Evolutionary conservation across 2,888 invertebrate species (phyloP), one percentile per base, ranked within the genome.

Genomic region (Drosophila hamatofila): DNA sequence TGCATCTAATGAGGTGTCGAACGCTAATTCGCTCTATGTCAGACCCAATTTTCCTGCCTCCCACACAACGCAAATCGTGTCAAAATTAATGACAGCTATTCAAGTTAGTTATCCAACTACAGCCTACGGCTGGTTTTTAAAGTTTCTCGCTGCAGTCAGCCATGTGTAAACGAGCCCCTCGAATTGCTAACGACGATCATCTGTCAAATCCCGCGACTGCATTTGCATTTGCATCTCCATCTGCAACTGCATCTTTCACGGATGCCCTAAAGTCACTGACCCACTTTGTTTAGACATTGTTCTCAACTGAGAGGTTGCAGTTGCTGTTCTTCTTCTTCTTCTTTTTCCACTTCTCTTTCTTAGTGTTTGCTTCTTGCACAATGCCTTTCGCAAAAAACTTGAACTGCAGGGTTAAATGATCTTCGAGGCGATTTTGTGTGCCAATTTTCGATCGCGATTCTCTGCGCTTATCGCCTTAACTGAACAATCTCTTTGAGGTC

Each of bases 221-320:
- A 70, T 62, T 65, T 61, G 37, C 51, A 63, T 51, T 62, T 61
- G 30, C 48, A 63, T 51, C 37, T 42, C 23, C 57, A 59, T 44
- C 30, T 37, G 35, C 57, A 56, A 49, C 66, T 63, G 42, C 63
- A 67, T 63, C 48, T 52, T 51, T 68, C 44, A 51, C 70, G 72
- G 75, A 72, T 81, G 78, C 71, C 67, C 68, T 68, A 37, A 65
- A 74, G 77, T 59, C 65, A 72, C 77, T 81, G 87, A 72, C 89
- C 88, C 77, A 85, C 75, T 81, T 85, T 49, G 41, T 41, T 49
- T 73, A 62, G 61, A 74, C 72, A 83, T 88, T 84, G 88, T 84
- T 86, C 83, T 88, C 86, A 76, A 37, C 54, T 35, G 25, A 46
- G 54, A 39, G n/a, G 33, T 35, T 58, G 48, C 5, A 37, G 42